Percentiles rank a stretch among this genome's conserved stretches.
phyloP scores from a whole-genome alignment of 2,113 vertebrate species.

The Daubentonia madagascariensis region DNA sequence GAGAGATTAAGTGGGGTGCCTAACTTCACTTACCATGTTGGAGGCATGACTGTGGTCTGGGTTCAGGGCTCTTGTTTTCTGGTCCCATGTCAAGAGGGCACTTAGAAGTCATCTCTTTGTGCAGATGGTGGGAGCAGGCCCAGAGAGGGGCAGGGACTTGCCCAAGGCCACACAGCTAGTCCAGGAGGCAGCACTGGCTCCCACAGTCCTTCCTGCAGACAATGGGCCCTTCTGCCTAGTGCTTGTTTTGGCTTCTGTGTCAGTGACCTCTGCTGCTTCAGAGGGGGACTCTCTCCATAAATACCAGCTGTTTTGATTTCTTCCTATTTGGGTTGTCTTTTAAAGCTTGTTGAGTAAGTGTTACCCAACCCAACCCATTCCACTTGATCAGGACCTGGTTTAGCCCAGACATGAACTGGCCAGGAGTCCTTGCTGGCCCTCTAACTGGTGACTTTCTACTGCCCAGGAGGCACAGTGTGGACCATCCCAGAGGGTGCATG shows the following conservation, averaged over 20 bases:
- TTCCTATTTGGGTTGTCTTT: background rate
- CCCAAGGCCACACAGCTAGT: background rate
- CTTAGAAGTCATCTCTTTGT: background rate
- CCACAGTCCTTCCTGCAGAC: background rate
- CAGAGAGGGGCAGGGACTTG: background rate
- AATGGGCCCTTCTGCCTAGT: background rate
- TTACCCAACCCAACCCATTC: background rate
- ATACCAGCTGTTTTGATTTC: too few relatives aligned
- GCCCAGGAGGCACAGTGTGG: background rate
- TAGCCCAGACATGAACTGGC: background rate
- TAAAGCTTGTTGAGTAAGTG: background rate
- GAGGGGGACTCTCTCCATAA: background rate
- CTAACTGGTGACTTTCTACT: background rate
- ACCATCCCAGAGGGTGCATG: background rate
- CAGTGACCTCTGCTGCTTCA: background rate
- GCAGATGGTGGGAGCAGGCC: background rate
- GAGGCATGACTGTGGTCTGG: background rate
- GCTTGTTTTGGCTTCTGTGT: background rate
- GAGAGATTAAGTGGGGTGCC: background rate
- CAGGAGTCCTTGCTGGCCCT: background rate
- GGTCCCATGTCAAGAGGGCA: fast-evolving
- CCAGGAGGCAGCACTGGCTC: background rate
- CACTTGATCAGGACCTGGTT: background rate
- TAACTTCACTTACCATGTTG: background rate
- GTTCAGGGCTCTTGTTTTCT: background rate